Conservation (phyloP, 2,888 invertebrate genomes). For the Lasioglossum villosulum region DNA sequence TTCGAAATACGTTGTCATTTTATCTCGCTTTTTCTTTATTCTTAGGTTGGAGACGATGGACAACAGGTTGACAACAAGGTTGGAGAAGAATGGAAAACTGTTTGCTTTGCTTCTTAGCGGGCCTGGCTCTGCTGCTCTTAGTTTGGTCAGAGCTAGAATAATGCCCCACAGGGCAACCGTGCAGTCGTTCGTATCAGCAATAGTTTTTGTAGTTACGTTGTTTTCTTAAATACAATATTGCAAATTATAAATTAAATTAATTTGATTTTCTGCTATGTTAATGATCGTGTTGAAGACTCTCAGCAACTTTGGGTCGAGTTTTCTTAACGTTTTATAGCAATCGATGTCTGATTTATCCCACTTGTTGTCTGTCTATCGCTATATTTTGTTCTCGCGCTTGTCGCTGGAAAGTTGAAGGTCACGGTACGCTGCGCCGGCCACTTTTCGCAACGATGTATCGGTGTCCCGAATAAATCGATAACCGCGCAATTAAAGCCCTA, state of each 20-base stretch:
- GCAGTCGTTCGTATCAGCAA: neutral
- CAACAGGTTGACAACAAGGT: too few species aligned
- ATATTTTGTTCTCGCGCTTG: constrained; percentile 15
- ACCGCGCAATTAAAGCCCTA: constrained; percentile 73
- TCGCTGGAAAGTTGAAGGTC: constrained; percentile 41
- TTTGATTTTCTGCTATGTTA: neutral
- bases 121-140: too few species aligned
- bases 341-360: neutral
- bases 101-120: neutral
- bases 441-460: constrained; percentile 31
- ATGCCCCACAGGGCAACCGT: neutral
- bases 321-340: neutral
- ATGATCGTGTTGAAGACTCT: neutral
- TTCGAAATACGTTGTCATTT: neutral
- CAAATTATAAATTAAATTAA: neutral
- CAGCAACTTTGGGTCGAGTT: neutral
- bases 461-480: constrained; percentile 61
- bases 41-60: too few species aligned
- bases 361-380: constrained; percentile 1
- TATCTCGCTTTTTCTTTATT: neutral
- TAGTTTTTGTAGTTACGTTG: too few species aligned
- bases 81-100: neutral
- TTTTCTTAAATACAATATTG: too few species aligned
- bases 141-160: neutral
- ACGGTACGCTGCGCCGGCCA: constrained; percentile 12